A percentile compares a stretch with the other conserved stretches of the same genome.
Conservation (phyloP, 1,140 invertebrate species). For the Papilio glaucus region DNA sequence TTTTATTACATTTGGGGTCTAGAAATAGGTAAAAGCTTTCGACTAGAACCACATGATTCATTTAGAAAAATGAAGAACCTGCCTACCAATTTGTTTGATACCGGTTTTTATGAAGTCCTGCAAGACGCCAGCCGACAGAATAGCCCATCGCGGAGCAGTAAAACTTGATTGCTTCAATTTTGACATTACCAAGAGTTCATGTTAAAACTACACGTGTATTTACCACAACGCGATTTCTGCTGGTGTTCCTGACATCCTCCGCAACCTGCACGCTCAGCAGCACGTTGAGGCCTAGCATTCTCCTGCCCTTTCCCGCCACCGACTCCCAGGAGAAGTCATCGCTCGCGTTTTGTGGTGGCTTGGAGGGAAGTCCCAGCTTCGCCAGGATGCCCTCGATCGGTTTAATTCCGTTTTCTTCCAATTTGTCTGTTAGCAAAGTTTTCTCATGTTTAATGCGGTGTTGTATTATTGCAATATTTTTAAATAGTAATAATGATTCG, state of each 20-base stretch:
- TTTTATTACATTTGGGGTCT: too few relatives aligned
- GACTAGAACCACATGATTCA: too few relatives aligned
- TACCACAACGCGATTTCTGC: conserved; percentile 86
- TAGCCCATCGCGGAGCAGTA: too few relatives aligned
- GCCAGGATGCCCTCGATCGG: conserved; percentile 83
- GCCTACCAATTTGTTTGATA: too few relatives aligned
- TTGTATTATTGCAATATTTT: too few relatives aligned
- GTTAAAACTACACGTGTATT: conserved; percentile 39
- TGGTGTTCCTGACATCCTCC: conserved; percentile 87
- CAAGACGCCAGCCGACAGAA: too few relatives aligned
- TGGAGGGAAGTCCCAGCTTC: conserved; percentile 78
- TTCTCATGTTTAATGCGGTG: too few relatives aligned
- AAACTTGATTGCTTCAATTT: too few relatives aligned
- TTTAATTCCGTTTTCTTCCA: conserved; percentile 84
- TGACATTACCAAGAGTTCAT: neutral
- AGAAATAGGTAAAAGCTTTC: too few relatives aligned
- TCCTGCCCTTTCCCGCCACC: conserved; percentile 80
- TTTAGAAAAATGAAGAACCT: too few relatives aligned
- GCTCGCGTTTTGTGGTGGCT: conserved; percentile 71
- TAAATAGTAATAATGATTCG: too few relatives aligned
- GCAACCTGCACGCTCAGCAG: conserved; percentile 86
- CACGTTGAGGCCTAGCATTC: conserved; percentile 85
- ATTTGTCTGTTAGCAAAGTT: conserved; percentile 75
- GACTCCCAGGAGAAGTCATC: conserved; percentile 80
- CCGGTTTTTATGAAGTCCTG: too few relatives aligned